Percentiles rank a stretch among this genome's conserved stretches.
phyloP scores from a whole-genome alignment of 2,113 vertebrate species.

The Chloropsis cyanopogon region DNA sequence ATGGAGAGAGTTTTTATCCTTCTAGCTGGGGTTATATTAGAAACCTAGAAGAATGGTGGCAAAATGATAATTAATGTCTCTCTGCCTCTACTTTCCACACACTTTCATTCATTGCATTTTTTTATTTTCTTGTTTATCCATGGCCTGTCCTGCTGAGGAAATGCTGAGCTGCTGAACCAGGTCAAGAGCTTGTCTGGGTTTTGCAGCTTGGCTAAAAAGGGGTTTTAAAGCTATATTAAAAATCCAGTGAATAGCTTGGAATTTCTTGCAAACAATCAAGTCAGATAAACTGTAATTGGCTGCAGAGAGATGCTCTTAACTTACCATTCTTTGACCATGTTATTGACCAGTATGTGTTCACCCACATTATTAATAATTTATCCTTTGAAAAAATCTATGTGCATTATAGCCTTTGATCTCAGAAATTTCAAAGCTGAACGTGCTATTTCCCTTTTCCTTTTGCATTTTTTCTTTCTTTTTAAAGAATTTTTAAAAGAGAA shows the following conservation, averaged over 20 bases:
- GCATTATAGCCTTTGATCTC: conserved; percentile 80
- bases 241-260: background rate
- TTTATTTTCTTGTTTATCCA: background rate
- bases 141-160: background rate
- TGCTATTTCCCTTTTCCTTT: conserved; percentile 44
- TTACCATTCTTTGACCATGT: conserved; percentile 58
- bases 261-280: conserved; percentile 18
- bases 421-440: conserved; percentile 72
- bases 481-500: conserved; percentile 51
- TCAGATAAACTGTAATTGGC: conserved; percentile 16
- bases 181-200: background rate
- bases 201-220: background rate
- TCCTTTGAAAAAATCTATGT: conserved; percentile 77
- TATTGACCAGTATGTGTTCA: conserved; percentile 71
- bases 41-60: background rate
- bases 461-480: background rate
- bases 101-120: background rate
- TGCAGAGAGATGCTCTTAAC: background rate
- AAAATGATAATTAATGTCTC: background rate
- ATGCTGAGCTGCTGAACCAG: background rate
- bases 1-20: background rate
- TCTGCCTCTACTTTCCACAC: background rate
- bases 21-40: background rate
- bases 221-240: background rate
- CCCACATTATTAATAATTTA: conserved; percentile 78